Evolutionary conservation across 92 coral and sea anemone species (phyloP), one percentile per base, ranked within the genome.

Genomic region (Montipora capitata): DNA sequence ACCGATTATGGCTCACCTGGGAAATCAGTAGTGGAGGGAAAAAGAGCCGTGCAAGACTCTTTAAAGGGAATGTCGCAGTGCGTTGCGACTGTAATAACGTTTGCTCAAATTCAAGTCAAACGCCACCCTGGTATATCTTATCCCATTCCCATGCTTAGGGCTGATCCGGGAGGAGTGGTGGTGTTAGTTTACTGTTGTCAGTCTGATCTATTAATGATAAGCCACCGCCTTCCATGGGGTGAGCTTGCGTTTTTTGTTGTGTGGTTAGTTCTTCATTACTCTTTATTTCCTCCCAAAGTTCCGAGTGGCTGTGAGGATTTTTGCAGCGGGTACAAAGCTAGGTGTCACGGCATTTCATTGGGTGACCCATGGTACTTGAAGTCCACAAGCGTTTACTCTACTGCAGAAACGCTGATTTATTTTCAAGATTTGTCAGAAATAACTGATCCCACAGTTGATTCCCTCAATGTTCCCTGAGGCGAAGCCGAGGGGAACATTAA

Each of bases 111-210:
- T 80, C 85, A 80, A 80, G 63, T 20, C 8, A 15, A 42, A 41
- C 75, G 83, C 73, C 83, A 80, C 67, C 40, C 67, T 49, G 43
- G 52, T 0, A 76, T 80, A 66, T 80, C 85, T 80, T 80, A 66
- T 80, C 74, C 85, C 64, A 0, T 80, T 80, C 85, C 75, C 85
- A 80, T 80, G 76, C 85, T 80, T 63, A 64, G 75, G 75, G 76
- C 66, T 42, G 40, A 64, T 80, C 85, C 85, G 2, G 40, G 6
- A 66, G 85, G 76, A 80, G 76, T 80, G 27, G 62, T 80, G n/a
- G 85, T 80, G 27, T 66, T 80, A 66, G 85, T 15, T 66, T 80
- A 80, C 16, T 76, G 41, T 65, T 12, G 15, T 80, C 61, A 1
- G 12, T 16, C 27, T 64, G 85, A 80, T 66, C 13, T 80, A 16